Evolutionary conservation across 1,140 invertebrate genomes (phyloP), one percentile per base, ranked within the genome.

Genomic region (Rhopalosiphum maidis): DNA sequence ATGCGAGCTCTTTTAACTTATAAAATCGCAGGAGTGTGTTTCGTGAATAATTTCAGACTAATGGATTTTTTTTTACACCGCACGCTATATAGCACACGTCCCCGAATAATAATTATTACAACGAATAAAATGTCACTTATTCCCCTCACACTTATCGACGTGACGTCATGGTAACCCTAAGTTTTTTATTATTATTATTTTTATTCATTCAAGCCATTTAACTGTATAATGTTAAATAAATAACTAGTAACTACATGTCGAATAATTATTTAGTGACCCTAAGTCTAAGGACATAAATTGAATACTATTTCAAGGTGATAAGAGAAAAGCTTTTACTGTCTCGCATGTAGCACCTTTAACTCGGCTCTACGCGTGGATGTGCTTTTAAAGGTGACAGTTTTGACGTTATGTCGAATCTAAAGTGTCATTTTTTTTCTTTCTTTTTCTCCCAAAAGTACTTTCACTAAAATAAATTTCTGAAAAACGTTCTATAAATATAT

Each of bases 331-430:
- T 90, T 90, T 90, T 90, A 90, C 89, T 37, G 37, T 46, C 35
- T 43, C 48, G 87, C 11, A 8, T 54, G 21, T 54, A 37, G 51
- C 22, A 22, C n/a, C 25, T 37, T 60, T 23, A 37, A 90, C 54
- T 25, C 25, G 22, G 22, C 54, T 41, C 9, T 43, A 60, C 48
- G 83, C 22, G 30, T 0, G 25, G 41, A 68, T 43, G 89, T 68
- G 37, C 89, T 90, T 90, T 89, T 90, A 90, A 68, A 90, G 37
- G 89, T 43, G 89, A 90, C 89, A 90, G 54, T 41, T 90, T 60
- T 68, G 89, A 90, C 37, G 89, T 77, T 77, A 6, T 68, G 54
- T 60, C 89, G 89, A 90, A 22, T 68, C 23, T 30, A 68, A 90
- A 60, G 54, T 43, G 55, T 90, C 54, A 21, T 43, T 90, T 43